These are phyloP conservation scores for Micromesistius poutassou DNA, from an alignment of 2,797 vertebrate genomes.

Conservation along the genomic window DNA sequence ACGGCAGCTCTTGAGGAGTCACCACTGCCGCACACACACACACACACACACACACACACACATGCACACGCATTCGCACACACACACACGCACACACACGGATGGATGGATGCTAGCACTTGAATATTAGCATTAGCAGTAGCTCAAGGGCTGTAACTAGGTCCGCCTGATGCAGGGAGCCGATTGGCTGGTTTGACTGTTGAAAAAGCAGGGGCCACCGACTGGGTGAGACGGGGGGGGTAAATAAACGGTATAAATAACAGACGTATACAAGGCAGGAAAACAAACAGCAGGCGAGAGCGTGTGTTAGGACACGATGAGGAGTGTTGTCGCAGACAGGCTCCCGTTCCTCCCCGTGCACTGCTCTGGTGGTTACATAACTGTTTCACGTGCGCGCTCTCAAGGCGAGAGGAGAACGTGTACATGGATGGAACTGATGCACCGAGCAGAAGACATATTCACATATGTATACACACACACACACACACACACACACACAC, in stretches of 20 bases:
- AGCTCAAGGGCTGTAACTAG: slow-evolving; percentile 55
- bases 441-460: slow-evolving; percentile 10
- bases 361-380: slow-evolving; percentile 68
- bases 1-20: slow-evolving; percentile 34
- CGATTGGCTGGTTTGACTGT: slow-evolving; percentile 27
- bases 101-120: slow-evolving; percentile 29
- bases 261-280: neutral
- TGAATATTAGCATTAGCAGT: slow-evolving; percentile 27
- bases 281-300: neutral
- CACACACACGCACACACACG: neutral
- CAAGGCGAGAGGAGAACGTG: slow-evolving; percentile 40
- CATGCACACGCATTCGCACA: neutral
- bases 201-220: slow-evolving; percentile 17
- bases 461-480: neutral
- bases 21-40: slow-evolving; percentile 14
- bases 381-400: slow-evolving; percentile 45
- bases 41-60: slow-evolving; percentile 10
- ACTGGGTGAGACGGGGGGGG: neutral
- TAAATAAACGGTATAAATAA: neutral
- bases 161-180: slow-evolving; percentile 40
- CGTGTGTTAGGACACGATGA: neutral
- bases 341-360: slow-evolving; percentile 56
- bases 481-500: too few relatives aligned
- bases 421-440: neutral
- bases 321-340: slow-evolving; percentile 35